Evolutionary conservation across 2,888 invertebrate genomes (phyloP).

Genomic region (Erebia ligea): DNA sequence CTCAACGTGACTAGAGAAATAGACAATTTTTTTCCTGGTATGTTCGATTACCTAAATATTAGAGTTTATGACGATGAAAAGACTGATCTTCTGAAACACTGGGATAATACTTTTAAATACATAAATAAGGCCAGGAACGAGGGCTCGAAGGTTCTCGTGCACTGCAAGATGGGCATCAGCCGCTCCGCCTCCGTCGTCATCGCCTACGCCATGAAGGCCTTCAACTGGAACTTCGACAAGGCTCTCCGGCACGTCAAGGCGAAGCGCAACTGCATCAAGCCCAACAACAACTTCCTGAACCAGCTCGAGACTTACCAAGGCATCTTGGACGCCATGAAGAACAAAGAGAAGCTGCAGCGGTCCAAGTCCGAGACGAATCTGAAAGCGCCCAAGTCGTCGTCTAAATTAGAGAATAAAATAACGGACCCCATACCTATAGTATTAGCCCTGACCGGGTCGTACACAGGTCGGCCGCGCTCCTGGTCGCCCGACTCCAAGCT

Average conservation of each 20-base stretch:
- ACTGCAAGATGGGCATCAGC: conserved; percentile 99
- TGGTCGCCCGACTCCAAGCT: conserved; percentile 87
- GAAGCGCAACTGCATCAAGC: conserved; percentile 96
- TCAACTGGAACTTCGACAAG: conserved; percentile 95
- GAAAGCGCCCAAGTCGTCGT: conserved; percentile 86
- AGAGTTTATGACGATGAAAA: conserved; percentile 98
- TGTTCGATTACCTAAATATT: conserved; percentile 97
- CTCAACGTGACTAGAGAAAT: conserved; percentile 99
- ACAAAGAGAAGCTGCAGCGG: conserved; percentile 95
- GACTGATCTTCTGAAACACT: conserved; percentile 97
- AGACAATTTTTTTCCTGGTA: conserved; percentile 99
- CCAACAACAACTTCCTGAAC: conserved; percentile 96
- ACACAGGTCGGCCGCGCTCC: conserved; percentile 84
- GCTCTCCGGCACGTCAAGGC: conserved; percentile 95
- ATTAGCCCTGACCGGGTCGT: conserved; percentile 79
- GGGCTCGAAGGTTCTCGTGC: conserved; percentile 97
- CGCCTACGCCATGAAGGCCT: conserved; percentile 99
- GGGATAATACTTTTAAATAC: conserved; percentile 99
- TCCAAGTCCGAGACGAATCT: conserved; percentile 97
- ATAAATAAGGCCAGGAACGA: conserved; percentile 95
- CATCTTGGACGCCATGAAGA: conserved; percentile 97
- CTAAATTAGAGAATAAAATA: conserved; percentile 82
- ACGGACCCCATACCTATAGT: conserved; percentile 85
- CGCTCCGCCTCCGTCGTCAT: conserved; percentile 99
- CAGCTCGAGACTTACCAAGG: conserved; percentile 98